A percentile compares a stretch with the other conserved stretches of the same genome.
These are phyloP conservation scores for Jordanella pulchra DNA, from an alignment of 2,797 vertebrate genomes.

Conservation along the genomic window DNA sequence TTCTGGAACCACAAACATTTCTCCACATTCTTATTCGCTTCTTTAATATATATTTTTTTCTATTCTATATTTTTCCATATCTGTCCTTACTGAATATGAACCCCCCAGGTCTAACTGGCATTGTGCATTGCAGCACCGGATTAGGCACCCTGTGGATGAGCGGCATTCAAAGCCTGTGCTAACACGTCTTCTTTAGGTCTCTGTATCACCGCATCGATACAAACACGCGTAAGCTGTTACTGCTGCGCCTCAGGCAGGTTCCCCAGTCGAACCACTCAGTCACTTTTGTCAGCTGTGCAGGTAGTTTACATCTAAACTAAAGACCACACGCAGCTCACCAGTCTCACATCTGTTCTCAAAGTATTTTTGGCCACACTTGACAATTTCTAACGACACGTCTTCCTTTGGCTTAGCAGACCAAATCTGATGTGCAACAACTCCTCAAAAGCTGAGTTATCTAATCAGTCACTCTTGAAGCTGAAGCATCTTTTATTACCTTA, in stretches of 20 bases:
- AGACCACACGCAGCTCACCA: not conserved
- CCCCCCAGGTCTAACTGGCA: conserved; percentile 20
- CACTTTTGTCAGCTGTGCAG: conserved; percentile 10
- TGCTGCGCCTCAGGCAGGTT: conserved; percentile 31
- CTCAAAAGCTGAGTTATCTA: conserved; percentile 31
- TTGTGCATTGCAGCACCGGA: conserved; percentile 21
- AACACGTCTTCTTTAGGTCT: conserved; percentile 45
- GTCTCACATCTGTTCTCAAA: conserved; percentile 12
- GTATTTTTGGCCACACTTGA: not conserved
- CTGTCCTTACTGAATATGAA: not conserved
- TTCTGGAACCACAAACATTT: not conserved
- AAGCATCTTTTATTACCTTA: conserved; percentile 25
- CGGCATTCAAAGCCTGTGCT: conserved; percentile 59
- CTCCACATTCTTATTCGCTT: not conserved
- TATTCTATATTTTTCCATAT: not conserved
- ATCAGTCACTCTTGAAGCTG: conserved; percentile 30
- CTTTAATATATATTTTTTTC: not conserved
- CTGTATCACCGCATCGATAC: conserved; percentile 25
- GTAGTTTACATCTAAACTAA: conserved; percentile 19
- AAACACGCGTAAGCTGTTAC: conserved; percentile 38
- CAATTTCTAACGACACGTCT: not conserved
- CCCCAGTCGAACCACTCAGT: conserved; percentile 18
- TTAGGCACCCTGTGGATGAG: conserved; percentile 36
- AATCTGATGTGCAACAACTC: not conserved
- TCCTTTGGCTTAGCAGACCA: not conserved